Percentiles rank a stretch among this genome's conserved stretches.
phyloP scores from a whole-genome alignment of 2,797 vertebrate species.

The Spizella passerina region DNA sequence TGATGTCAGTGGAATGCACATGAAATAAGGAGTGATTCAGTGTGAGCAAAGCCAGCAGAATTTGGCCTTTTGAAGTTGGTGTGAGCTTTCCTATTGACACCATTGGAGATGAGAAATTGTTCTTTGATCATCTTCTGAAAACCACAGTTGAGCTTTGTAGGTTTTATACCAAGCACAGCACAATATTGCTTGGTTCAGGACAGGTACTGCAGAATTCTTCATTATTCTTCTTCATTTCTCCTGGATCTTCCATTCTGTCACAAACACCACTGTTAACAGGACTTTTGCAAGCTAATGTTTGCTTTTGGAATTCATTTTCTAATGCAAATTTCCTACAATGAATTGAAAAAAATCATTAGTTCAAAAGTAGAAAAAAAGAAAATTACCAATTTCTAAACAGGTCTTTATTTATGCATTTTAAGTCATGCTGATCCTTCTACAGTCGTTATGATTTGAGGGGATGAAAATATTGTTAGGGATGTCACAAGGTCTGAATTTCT shows the following conservation, averaged over 20 bases:
- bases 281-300: background rate
- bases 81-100: background rate
- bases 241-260: background rate
- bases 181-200: background rate
- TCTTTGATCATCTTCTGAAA: conserved; percentile 15
- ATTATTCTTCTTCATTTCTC: background rate
- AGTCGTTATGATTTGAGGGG: fast-evolving
- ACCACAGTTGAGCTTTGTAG: background rate
- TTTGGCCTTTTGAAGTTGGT: conserved; percentile 24
- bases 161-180: background rate
- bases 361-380: background rate
- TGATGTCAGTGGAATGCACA: background rate
- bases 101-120: background rate
- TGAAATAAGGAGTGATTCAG: background rate
- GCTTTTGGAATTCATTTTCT: background rate
- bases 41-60: background rate
- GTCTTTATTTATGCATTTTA: background rate
- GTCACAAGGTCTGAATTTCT: background rate
- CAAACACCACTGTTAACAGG: background rate
- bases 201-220: background rate
- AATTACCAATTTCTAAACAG: background rate
- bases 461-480: background rate
- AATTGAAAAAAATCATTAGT: background rate
- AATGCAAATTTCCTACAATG: background rate
- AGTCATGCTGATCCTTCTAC: background rate